phyloP scores from a whole-genome alignment of 2,888 invertebrate genomes.

The Spialia ferax region DNA sequence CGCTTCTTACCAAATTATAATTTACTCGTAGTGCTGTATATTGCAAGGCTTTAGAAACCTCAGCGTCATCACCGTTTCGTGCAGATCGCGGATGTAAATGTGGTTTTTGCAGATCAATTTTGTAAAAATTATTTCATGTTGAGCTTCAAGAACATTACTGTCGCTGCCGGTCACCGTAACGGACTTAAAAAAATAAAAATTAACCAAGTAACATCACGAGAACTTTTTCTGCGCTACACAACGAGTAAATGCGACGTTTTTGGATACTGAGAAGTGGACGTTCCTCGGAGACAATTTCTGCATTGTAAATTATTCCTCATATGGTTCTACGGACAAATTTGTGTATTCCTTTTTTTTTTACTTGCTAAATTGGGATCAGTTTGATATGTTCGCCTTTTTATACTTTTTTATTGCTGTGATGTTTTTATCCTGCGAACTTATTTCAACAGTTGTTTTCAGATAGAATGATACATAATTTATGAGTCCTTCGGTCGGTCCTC shows the following conservation, averaged over 20 bases:
- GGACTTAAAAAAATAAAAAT: not conserved
- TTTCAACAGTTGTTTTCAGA: constrained; percentile 35
- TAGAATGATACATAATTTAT: constrained; percentile 41
- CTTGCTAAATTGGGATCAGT: not conserved
- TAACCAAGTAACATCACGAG: not conserved
- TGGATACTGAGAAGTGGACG: not conserved
- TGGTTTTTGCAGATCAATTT: too few species aligned
- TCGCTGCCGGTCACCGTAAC: not conserved
- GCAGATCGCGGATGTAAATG: too few species aligned
- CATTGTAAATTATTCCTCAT: not conserved
- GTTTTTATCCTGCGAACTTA: not conserved
- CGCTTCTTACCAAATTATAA: too few species aligned
- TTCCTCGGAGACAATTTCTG: not conserved
- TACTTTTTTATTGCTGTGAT: not conserved
- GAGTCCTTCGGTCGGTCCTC: constrained; percentile 30
- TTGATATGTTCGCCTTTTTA: not conserved
- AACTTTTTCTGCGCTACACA: not conserved
- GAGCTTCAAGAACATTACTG: too few species aligned
- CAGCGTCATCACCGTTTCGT: too few species aligned
- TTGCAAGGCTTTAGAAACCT: too few species aligned
- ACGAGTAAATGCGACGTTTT: not conserved
- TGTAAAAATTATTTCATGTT: too few species aligned
- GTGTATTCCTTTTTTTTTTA: not conserved
- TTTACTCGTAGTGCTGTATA: too few species aligned
- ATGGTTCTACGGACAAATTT: not conserved